phyloP scores from a whole-genome alignment of 2,797 vertebrate species.

The Prunella strophiata region DNA sequence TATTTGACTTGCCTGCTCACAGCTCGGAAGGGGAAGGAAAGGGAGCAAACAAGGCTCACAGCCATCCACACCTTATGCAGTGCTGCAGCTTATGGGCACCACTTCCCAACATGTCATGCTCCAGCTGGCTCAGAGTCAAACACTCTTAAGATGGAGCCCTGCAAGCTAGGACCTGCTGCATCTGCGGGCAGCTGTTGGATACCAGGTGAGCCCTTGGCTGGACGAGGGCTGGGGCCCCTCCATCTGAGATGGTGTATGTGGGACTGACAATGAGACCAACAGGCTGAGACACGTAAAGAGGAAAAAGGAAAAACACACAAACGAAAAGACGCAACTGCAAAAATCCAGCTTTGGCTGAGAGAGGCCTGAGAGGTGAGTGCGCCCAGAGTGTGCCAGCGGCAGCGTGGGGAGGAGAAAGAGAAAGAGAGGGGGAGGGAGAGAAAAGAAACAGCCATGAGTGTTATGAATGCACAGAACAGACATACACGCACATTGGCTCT shows the following conservation, averaged over 20 bases:
- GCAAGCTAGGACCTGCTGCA: constrained; percentile 49
- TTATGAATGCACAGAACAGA: constrained; percentile 75
- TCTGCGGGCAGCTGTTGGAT: constrained; percentile 53
- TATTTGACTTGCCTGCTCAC: constrained; percentile 12
- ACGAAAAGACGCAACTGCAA: constrained; percentile 94
- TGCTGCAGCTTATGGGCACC: constrained; percentile 17
- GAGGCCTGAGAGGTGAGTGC: constrained; percentile 90
- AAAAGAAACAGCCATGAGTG: constrained; percentile 82
- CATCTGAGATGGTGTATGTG: constrained; percentile 28
- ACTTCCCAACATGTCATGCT: not conserved
- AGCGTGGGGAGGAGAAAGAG: constrained; percentile 79
- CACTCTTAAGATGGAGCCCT: constrained; percentile 16
- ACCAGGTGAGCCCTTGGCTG: constrained; percentile 57
- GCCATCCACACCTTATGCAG: not conserved
- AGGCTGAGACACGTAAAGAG: constrained; percentile 60
- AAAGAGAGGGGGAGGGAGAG: constrained; percentile 70
- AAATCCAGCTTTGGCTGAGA: constrained; percentile 98
- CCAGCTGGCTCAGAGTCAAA: constrained; percentile 34
- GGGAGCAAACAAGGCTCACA: not conserved
- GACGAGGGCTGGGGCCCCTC: constrained; percentile 53
- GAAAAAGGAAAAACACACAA: constrained; percentile 75
- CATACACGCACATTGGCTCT: constrained; percentile 25
- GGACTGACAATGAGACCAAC: constrained; percentile 59
- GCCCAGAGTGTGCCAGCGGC: constrained; percentile 78
- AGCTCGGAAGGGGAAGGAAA: not conserved